Percentiles rank a stretch among this genome's conserved stretches.
These are phyloP conservation scores for Aplidium turbinatum DNA, from an alignment of 23 tunicate species.

Conservation along the genomic window DNA sequence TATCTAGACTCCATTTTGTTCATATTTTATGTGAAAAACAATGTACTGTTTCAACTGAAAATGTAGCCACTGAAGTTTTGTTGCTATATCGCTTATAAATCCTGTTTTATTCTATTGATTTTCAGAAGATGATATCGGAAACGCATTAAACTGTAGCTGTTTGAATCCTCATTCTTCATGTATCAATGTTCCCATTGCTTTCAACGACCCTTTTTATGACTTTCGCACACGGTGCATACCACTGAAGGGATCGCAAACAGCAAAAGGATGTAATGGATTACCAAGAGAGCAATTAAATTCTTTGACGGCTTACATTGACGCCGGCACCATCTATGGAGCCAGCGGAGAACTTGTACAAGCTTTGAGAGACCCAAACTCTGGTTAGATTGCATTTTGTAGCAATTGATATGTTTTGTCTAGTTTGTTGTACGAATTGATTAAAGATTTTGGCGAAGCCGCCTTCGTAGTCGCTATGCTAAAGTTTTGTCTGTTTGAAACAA, in stretches of 20 bases:
- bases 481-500: background rate
- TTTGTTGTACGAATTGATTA: too few species aligned
- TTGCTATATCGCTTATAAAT: too few species aligned
- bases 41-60: too few species aligned
- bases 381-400: conserved; percentile 2
- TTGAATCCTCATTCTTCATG: conserved; percentile 47
- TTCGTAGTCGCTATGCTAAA: background rate
- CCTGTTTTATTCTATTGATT: background rate
- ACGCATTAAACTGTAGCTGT: conserved; percentile 50
- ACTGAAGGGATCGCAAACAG: conserved; percentile 35
- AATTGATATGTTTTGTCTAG: background rate
- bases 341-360: conserved; percentile 11
- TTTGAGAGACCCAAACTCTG: conserved; percentile 61
- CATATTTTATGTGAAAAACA: too few species aligned
- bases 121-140: conserved; percentile 42
- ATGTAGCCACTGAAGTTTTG: too few species aligned
- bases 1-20: too few species aligned
- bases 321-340: conserved; percentile 58
- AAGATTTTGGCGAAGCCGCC: too few species aligned
- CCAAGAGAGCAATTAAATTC: conserved; percentile 66
- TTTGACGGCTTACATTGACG: conserved; percentile 64
- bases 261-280: conserved; percentile 27
- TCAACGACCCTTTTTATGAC: conserved; percentile 46
- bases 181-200: conserved; percentile 52
- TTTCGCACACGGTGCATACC: conserved; percentile 49